These are phyloP conservation scores for Cephus rjabovi DNA, from an alignment of 2,888 invertebrate species.

Conservation along the genomic window DNA sequence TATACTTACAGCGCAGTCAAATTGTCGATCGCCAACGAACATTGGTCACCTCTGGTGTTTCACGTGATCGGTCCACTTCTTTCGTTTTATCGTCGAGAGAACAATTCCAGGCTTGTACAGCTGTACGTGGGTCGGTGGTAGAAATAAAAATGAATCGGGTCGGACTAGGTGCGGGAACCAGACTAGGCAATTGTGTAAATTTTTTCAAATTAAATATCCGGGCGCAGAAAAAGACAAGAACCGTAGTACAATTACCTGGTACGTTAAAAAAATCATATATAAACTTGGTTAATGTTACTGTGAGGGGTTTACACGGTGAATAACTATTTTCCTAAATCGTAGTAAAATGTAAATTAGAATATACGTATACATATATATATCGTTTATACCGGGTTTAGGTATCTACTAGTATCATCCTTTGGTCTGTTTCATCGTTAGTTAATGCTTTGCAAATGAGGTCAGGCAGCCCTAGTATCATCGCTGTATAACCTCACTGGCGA, in stretches of 20 bases:
- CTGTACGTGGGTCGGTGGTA: neutral
- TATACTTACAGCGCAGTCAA: neutral
- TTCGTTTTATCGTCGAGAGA: neutral
- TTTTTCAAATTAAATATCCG: neutral
- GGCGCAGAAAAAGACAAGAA: neutral
- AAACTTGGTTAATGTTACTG: no score
- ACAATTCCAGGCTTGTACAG: neutral
- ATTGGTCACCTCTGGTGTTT: neutral
- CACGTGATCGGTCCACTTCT: neutral
- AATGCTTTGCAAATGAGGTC: slow-evolving; percentile 22
- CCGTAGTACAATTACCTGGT: neutral
- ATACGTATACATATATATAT: neutral
- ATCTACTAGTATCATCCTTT: no score
- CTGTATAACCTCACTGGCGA: neutral
- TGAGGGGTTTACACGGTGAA: no score
- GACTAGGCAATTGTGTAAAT: neutral
- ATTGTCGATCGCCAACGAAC: neutral
- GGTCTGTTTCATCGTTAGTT: slow-evolving; percentile 36
- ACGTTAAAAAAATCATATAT: no score
- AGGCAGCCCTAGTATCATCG: neutral
- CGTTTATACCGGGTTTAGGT: slow-evolving; percentile 10
- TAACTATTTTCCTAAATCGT: no score
- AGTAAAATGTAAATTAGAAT: no score
- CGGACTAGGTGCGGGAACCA: neutral
- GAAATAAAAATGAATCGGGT: neutral